Percentiles rank a stretch among this genome's conserved stretches.
These are phyloP conservation scores for Brachyalestes nurse DNA, from an alignment of 2,797 vertebrate species.

Conservation along the genomic window DNA sequence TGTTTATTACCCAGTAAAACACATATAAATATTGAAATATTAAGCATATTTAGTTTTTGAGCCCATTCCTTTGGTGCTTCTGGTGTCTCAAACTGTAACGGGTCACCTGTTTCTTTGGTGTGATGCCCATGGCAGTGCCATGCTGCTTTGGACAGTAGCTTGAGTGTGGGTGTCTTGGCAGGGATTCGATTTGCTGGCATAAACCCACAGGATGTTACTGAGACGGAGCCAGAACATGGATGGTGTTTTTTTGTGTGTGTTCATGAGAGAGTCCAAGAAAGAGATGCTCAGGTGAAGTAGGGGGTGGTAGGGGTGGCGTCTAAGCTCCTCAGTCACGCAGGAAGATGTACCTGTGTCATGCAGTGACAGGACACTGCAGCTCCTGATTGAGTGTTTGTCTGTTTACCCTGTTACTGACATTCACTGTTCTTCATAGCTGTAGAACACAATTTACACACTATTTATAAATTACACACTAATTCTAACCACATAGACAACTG, in stretches of 20 bases:
- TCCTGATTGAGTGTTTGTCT: background rate
- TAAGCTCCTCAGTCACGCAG: constrained; percentile 19
- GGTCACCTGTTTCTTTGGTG: constrained; percentile 4
- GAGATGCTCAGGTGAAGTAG: constrained; percentile 35
- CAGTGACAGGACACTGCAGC: constrained; percentile 13
- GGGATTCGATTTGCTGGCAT: constrained; percentile 41
- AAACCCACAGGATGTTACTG: constrained; percentile 42
- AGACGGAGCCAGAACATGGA: constrained; percentile 36
- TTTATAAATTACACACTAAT: too few species aligned
- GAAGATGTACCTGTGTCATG: constrained; percentile 18
- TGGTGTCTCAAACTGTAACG: background rate
- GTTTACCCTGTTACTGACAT: background rate
- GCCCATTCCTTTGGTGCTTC: constrained; percentile 6
- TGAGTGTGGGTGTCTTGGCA: constrained; percentile 42
- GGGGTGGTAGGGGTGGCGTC: constrained; percentile 16
- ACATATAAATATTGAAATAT: background rate
- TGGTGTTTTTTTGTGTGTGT: constrained; percentile 3
- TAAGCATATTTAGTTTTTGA: background rate
- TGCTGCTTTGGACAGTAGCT: constrained; percentile 44
- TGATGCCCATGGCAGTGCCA: constrained; percentile 17
- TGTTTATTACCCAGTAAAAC: background rate
- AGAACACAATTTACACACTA: too few species aligned
- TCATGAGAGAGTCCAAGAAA: constrained; percentile 1
- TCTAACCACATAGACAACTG: too few species aligned
- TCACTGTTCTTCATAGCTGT: too few species aligned